Conservation (phyloP, 2,113 vertebrate species). For the Paralichthys olivaceus region DNA sequence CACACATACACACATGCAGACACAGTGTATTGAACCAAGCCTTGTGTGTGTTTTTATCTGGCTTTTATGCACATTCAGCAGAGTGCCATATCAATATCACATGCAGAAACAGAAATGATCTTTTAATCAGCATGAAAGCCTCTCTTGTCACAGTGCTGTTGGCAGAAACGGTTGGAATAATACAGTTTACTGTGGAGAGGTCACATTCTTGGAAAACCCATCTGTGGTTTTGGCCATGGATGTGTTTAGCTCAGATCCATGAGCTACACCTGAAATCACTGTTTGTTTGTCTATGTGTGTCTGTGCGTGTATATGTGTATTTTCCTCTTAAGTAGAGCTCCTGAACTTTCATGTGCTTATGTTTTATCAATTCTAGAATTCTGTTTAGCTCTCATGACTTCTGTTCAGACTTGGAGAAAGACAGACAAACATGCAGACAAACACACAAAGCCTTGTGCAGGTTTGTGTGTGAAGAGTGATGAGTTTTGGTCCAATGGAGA, state of each 20-base stretch:
- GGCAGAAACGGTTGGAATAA: slow-evolving; percentile 35
- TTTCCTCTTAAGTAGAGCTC: background rate
- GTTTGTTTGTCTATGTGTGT: background rate
- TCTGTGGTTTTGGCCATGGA: slow-evolving; percentile 7
- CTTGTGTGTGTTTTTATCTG: slow-evolving; percentile 8
- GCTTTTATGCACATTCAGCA: slow-evolving; percentile 10
- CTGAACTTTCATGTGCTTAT: slow-evolving; percentile 10
- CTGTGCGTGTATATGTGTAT: background rate
- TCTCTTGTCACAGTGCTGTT: slow-evolving; percentile 39
- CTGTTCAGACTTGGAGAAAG: slow-evolving; percentile 45
- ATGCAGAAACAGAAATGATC: slow-evolving; percentile 49
- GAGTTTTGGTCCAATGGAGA: slow-evolving; percentile 63
- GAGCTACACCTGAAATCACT: slow-evolving; percentile 2
- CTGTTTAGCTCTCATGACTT: slow-evolving; percentile 38
- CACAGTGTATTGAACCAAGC: background rate
- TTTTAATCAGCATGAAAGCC: slow-evolving; percentile 56
- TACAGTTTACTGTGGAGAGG: slow-evolving; percentile 24
- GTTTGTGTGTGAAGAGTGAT: slow-evolving; percentile 58
- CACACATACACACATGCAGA: background rate
- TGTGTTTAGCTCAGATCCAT: slow-evolving; percentile 12
- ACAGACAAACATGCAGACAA: slow-evolving; percentile 33
- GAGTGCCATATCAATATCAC: slow-evolving; percentile 36
- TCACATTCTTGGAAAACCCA: slow-evolving; percentile 43
- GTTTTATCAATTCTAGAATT: slow-evolving; percentile 38
- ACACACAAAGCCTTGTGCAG: slow-evolving; percentile 27